Base-by-base conservation (phyloP, 1,140 invertebrate genomes). In the Asbolus verrucosus region DNA sequence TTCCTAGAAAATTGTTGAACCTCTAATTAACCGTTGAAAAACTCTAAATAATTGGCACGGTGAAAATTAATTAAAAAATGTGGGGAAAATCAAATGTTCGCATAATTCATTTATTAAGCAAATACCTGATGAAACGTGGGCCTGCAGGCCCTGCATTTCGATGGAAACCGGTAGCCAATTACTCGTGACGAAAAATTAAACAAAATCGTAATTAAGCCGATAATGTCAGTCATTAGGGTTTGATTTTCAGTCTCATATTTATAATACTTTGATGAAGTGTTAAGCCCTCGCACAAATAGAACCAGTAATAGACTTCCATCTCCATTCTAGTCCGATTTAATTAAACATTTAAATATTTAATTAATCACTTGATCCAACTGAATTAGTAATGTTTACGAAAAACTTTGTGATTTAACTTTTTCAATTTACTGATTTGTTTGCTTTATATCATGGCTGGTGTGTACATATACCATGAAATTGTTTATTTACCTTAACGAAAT, bases 341-440 rank as follows among this genome's bases (percentile, higher is more conserved):
- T 11, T n/a, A 36, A 36, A 11, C 11, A 36, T 8, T 36, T 36
- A 36, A 36, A 36, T 36, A 36, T 6, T 36, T n/a, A 36, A 36
- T 36, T 36, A 36, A 11, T 4, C 11, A 4, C 24, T 11, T 11
- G 33, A 36, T 36, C 11, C 33, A 11, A 3, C 6, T 36, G 33
- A 36, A 36, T 36, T 36, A 36, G 11, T 36, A 11, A 36, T 36
- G 33, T 11, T n/a, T 4, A 36, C 2, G 5, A 4, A 3, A 36
- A 6, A 36, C 6, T n/a, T n/a, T 36, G 5, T 36, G 33, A 36
- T 36, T 36, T 5, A 6, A 36, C 5, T 36, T 36, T 36, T 36
- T 36, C 33, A n/a, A 36, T 36, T 36, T 36, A n/a, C 2, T 36
- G 33, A 36, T n/a, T n/a, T 50, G 43, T 50, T 50, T 50, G 9